Evolutionary conservation across 2,797 vertebrate species (phyloP).

Genomic region (Etheostoma nigrum): DNA sequence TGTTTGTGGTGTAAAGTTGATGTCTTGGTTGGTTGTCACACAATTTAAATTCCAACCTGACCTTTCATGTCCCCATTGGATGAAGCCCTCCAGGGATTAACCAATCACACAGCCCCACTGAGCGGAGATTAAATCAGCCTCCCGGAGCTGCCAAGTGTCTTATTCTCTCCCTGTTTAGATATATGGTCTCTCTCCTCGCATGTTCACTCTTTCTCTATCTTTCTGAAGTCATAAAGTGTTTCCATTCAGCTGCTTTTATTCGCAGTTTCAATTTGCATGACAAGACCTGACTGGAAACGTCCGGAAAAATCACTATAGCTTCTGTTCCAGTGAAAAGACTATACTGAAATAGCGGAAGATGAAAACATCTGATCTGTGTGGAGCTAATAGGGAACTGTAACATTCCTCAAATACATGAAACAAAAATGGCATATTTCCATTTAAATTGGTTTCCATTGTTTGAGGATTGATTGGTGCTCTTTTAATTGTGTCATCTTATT

Average conservation of each 20-base stretch:
- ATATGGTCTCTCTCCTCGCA: not conserved
- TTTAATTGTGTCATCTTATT: not conserved
- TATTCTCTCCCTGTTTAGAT: not conserved
- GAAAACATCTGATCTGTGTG: no score
- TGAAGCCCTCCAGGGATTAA: slow-evolving; percentile 57
- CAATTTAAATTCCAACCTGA: slow-evolving; percentile 59
- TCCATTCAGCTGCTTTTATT: not conserved
- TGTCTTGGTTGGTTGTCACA: slow-evolving; percentile 51
- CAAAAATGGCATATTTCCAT: no score
- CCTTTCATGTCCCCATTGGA: slow-evolving; percentile 60
- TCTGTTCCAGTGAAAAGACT: no score
- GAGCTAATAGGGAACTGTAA: no score
- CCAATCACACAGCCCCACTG: slow-evolving; percentile 53
- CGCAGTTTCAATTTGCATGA: not conserved
- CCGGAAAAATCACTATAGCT: not conserved
- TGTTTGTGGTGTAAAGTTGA: slow-evolving; percentile 36
- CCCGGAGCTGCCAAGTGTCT: slow-evolving; percentile 43
- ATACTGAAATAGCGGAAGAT: no score
- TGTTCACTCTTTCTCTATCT: not conserved
- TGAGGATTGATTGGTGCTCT: slow-evolving; percentile 2
- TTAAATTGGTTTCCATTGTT: not conserved
- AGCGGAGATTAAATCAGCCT: slow-evolving; percentile 56
- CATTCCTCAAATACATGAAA: not conserved
- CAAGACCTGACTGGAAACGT: not conserved
- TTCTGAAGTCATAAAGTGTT: not conserved